These are phyloP conservation scores for Orientallactaga sibirica DNA, from an alignment of 2,797 vertebrate species.

Conservation along the genomic window DNA sequence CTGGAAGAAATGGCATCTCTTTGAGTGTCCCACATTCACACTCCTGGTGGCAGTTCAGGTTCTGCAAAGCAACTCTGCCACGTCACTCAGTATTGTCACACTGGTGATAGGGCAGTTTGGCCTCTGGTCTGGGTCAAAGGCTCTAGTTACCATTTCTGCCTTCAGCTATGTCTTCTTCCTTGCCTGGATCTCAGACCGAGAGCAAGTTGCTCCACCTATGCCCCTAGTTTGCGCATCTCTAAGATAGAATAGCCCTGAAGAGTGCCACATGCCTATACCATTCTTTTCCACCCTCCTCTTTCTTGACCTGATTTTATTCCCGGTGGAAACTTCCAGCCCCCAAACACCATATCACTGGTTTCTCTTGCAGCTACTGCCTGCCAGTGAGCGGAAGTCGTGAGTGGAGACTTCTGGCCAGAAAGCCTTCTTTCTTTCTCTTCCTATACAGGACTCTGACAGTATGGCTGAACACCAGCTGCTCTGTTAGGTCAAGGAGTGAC, in stretches of 20 bases:
- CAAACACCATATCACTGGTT: not conserved
- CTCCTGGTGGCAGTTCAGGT: not conserved
- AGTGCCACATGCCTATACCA: not conserved
- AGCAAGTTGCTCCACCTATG: not conserved
- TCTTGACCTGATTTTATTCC: not conserved
- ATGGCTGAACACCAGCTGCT: not conserved
- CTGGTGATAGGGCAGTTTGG: not conserved
- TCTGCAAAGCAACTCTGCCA: not conserved
- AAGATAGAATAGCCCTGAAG: not conserved
- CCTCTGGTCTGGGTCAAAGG: not conserved
- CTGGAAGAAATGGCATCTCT: not conserved
- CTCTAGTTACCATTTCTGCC: not conserved
- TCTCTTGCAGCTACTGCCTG: not conserved
- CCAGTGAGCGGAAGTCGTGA: not conserved
- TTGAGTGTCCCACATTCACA: not conserved
- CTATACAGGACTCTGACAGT: not conserved
- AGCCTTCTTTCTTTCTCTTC: not conserved
- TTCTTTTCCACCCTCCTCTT: not conserved
- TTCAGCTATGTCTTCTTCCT: not conserved
- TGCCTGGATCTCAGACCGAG: not conserved
- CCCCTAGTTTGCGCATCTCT: not conserved
- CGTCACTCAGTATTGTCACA: not conserved
- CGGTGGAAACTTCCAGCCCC: not conserved
- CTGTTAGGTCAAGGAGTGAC: constrained; percentile 28
- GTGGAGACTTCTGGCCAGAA: not conserved